These are phyloP conservation scores for Eospalax fontanierii DNA, from an alignment of 2,797 vertebrate species.

Conservation along the genomic window DNA sequence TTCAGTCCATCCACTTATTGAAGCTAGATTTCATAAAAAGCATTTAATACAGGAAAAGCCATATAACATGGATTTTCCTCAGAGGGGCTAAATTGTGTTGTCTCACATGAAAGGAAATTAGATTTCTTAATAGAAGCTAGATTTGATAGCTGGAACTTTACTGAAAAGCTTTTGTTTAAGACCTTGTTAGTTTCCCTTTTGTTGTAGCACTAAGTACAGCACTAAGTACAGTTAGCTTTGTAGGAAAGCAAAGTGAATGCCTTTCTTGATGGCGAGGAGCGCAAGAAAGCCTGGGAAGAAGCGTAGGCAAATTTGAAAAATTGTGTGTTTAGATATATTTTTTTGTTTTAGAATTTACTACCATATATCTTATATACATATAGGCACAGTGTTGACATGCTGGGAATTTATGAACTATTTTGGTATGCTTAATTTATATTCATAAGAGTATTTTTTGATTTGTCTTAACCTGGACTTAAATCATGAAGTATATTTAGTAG, in stretches of 20 bases:
- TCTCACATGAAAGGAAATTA: conserved; percentile 46
- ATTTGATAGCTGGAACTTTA: not conserved
- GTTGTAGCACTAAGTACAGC: not conserved
- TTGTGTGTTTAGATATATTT: not conserved
- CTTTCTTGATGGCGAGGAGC: not conserved
- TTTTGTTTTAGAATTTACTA: not conserved
- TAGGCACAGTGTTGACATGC: not conserved
- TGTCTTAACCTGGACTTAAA: conserved; percentile 2
- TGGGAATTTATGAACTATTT: conserved; percentile 24
- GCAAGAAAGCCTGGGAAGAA: not conserved
- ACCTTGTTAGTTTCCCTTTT: not conserved
- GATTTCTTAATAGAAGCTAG: conserved; percentile 51
- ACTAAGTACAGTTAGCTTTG: not conserved
- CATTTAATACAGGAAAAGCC: conserved; percentile 3
- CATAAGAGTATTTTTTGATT: not conserved
- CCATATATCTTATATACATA: not conserved
- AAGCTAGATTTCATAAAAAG: not conserved
- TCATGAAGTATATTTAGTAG: not conserved
- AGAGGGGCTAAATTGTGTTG: not conserved
- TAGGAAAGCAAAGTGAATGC: not conserved
- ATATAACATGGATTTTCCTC: not conserved
- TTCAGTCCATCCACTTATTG: not conserved
- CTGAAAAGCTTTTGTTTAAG: conserved; percentile 28
- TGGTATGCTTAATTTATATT: conserved; percentile 46
- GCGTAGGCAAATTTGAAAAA: not conserved